Base-by-base conservation (phyloP, 2,888 invertebrate species). In the Idaea biselata region DNA sequence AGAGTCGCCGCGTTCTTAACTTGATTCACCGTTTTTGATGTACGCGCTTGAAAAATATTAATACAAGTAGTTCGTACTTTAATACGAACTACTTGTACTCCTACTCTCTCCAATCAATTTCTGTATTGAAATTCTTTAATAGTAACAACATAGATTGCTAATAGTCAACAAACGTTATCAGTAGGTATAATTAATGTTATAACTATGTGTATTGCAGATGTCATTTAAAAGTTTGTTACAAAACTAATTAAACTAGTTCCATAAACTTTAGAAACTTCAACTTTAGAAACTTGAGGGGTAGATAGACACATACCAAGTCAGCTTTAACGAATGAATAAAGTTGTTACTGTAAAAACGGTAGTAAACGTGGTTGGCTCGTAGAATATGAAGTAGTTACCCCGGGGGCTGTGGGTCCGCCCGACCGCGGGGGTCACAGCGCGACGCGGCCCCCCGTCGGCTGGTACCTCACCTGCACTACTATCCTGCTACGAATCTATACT, bases 371-470 rank as follows among this genome's bases (percentile, higher is more conserved):
- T 14, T 1, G 8, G 7, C 3, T 44, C 44, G 14, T 8, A 11
- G 44, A 44, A 44, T 44, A 44, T 44, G 44, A 7, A 44, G 44
- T 44, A 11, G 44, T 8, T 44, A 33, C 14, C 44, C 14, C 8
- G 44, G 44, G 44, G 44, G 14, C 11, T 14, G 44, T 3, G 0
- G 8, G 44, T 1, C 14, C 8, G 8, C 44, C 0, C 44, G 44
- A 11, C 32, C 14, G 44, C 14, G 11, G 44, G 33, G 33, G 6
- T 7, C 33, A 33, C 33, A 7, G 32, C 58, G 58, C 58, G 0
- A 73, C 71, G 68, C 63, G 61, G 58, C 61, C 60, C 66, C 64
- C 62, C 63, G 60, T 31, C 60, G 65, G 14, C 55, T 32, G 57
- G 58, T 58, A 8, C 61, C 17, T 63, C 59, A n/a, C 32, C 65